These are phyloP conservation scores for Scophthalmus maximus DNA, from an alignment of 2,113 vertebrate genomes.

Conservation along the genomic window DNA sequence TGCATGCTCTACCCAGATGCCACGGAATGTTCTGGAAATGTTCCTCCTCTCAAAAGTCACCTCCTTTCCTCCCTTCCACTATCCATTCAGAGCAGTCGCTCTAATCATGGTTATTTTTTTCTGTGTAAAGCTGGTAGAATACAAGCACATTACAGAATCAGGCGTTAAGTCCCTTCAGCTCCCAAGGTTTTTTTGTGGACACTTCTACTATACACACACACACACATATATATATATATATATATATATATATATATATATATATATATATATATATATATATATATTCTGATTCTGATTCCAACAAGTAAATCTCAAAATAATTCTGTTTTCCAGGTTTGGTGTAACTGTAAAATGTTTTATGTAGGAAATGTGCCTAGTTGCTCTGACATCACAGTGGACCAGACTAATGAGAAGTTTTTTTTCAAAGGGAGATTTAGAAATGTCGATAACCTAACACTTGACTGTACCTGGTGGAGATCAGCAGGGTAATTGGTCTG, in stretches of 20 bases:
- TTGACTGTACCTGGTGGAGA: conserved; percentile 2
- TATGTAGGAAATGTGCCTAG: background rate
- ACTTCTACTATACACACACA: too few relatives aligned
- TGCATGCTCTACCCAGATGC: too few relatives aligned
- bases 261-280: too few relatives aligned
- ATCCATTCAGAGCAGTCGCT: background rate
- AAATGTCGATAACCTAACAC: conserved; percentile 15
- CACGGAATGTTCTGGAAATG: too few relatives aligned
- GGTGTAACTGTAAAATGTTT: background rate
- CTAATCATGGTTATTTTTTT: background rate
- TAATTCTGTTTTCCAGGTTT: background rate
- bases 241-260: too few relatives aligned
- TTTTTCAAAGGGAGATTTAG: conserved; percentile 10
- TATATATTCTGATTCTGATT: too few relatives aligned
- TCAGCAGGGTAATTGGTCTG: conserved; percentile 23
- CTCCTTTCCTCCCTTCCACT: background rate
- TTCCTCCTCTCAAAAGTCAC: background rate
- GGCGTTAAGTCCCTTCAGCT: background rate
- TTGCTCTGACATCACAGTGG: background rate
- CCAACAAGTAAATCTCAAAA: too few relatives aligned
- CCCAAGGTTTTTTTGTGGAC: background rate
- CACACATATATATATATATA: too few relatives aligned
- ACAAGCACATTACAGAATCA: background rate
- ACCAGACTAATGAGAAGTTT: conserved; percentile 2
- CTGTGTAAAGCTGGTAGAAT: background rate